Evolutionary conservation across 2,113 vertebrate species (phyloP), one percentile per base, ranked within the genome.

Genomic region (Lepidothrix coronata): DNA sequence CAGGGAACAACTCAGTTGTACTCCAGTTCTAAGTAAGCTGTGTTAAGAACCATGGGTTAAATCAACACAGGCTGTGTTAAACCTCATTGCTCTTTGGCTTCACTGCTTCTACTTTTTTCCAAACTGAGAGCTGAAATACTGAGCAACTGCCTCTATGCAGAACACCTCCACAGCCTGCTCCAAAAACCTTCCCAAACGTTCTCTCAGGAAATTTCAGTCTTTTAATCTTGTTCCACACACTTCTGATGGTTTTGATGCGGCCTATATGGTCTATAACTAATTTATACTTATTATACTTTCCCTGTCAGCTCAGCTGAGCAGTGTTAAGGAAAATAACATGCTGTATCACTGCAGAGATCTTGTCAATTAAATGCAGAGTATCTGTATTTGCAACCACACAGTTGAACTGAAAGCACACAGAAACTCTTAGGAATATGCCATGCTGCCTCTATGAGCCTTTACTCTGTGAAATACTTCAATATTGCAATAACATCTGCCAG

Each of bases 401-500:
- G 8, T 15, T 91, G 61, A 92, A 78, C 77, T 46, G 28, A 62
- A 86, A 92, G 48, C 52, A 67, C 48, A 67, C 28, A 84, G 78
- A 70, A 86, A 86, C 76, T 65, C 44, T 54, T 67, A 89, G 58
- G 80, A 93, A 68, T 79, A 51, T 55, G 44, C 90, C 76, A 76
- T 31, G 51, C 46, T 91, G 76, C 71, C 88, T 78, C 65, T 65
- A 68, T 57, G 31, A 78, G 61, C 79, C 86, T 62, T 92, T 94
- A 87, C 54, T 73, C 54, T 66, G 15, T 84, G 70, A 96, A 95
- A 95, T 57, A 81, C 94, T 95, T 92, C 91, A 95, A 92, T 93
- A 96, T 93, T 89, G 84, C 95, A 92, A 68, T 95, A 95, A 89
- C 76, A 93, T 85, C 94, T 96, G 92, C 92, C 96, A 95, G 92